Base-by-base conservation (phyloP, 2,113 vertebrate genomes). In the Lanius collurio region DNA sequence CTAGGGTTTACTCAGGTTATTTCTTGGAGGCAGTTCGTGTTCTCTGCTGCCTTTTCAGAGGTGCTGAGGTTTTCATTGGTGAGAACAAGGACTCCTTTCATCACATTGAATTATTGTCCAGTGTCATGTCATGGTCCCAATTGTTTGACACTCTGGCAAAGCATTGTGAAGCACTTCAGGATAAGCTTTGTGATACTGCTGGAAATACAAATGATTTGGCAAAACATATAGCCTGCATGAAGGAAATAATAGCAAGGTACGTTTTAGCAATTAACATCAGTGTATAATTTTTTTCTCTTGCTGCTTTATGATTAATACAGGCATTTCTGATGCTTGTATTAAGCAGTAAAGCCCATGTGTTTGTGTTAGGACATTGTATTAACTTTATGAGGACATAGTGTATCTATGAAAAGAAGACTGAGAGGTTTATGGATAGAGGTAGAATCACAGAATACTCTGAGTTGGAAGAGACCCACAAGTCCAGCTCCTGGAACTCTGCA, bases 91-190 rank as follows among this genome's bases (percentile, higher is more conserved):
- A 46, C 31, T 74, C 22, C 13, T 74, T 74, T 67, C 15, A 10
- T 83, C 81, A 31, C 7, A 6, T 0, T 59, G 30, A 8, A 12
- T 31, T 86, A 27, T 27, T 28, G 27, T 47, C 30, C 63, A 41
- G 0, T 35, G 30, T 63, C 49, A 35, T 0, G 1, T 60, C 27
- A 7, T 19, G 16, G 28, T 76, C 12, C 27, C 9, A 9, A 11
- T 30, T 76, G 20, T 30, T 87, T 82, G 23, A 71, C 5, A 1
- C 13, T 53, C 39, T 55, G 50, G 62, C 44, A 77, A 67, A 76
- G 15, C 33, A 10, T n/a, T 63, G 35, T 55, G 27, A 90, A 90
- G 56, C 26, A 8, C 9, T 59, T 75, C 33, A 35, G 27, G 30
- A 14, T 67, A 76, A 83, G 9, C 33, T 55, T 82, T 57, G 50